Evolutionary conservation across 2,797 vertebrate species (phyloP).

Genomic region (Sitta carolinensis): DNA sequence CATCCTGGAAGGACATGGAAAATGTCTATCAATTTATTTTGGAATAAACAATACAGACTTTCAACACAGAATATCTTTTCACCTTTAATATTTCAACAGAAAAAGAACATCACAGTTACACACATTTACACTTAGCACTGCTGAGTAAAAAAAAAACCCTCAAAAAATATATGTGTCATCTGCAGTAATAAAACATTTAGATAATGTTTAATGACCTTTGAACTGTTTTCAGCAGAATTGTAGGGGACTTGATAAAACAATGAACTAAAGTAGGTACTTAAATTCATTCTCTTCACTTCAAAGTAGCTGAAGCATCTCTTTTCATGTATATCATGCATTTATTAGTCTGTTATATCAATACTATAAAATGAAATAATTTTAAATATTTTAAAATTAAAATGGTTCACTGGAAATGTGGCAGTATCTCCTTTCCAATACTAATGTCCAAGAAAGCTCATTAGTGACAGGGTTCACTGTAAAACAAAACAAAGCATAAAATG

Average conservation of each 20-base stretch:
- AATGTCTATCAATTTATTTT: conserved; percentile 5
- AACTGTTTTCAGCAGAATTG: neutral
- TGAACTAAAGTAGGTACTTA: neutral
- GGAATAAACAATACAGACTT: neutral
- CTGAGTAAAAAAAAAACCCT: neutral
- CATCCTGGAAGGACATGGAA: neutral
- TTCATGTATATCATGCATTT: neutral
- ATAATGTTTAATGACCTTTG: neutral
- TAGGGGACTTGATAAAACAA: neutral
- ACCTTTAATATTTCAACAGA: neutral
- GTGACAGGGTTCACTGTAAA: neutral
- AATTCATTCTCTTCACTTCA: neutral
- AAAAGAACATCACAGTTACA: neutral
- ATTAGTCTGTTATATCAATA: neutral
- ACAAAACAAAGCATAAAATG: neutral
- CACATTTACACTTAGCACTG: neutral
- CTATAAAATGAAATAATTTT: neutral
- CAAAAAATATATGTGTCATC: neutral
- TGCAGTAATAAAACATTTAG: neutral
- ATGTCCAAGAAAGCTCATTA: neutral
- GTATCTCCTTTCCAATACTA: neutral
- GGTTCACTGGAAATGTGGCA: neutral
- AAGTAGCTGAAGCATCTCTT: neutral
- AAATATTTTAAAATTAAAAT: neutral
- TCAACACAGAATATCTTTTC: neutral